A percentile compares a stretch with the other conserved stretches of the same genome.
These are phyloP conservation scores for Bradypodion ventrale DNA, from an alignment of 2,797 vertebrate species.

Conservation along the genomic window DNA sequence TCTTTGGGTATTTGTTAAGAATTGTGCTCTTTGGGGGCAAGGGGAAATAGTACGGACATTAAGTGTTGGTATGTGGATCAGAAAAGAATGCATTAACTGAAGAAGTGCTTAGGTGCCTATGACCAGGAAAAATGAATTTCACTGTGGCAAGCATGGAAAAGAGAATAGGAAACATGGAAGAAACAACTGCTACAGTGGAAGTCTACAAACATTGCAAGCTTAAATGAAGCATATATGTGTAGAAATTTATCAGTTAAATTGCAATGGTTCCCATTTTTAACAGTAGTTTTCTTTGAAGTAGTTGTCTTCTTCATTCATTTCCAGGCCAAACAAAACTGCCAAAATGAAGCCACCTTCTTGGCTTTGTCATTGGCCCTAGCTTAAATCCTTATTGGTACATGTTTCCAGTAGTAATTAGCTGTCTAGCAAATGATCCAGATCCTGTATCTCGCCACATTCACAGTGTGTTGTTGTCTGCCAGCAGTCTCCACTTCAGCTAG, in stretches of 20 bases:
- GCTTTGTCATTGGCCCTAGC: no score
- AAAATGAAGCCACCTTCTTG: no score
- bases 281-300: background rate
- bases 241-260: background rate
- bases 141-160: background rate
- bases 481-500: no score
- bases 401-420: no score
- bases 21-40: background rate
- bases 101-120: background rate
- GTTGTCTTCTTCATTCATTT: no score
- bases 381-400: no score
- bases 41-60: background rate
- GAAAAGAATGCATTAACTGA: background rate
- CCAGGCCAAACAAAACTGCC: no score
- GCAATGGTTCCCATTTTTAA: background rate
- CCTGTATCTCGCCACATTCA: no score
- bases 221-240: background rate
- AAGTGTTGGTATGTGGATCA: background rate
- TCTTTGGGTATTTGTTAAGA: background rate
- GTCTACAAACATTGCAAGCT: background rate
- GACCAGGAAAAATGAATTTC: background rate
- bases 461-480: no score
- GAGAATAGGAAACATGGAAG: background rate
- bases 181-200: background rate
- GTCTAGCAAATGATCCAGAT: no score